phyloP scores from a whole-genome alignment of 2,888 invertebrate genomes.

The Ctenicera cuprea region DNA sequence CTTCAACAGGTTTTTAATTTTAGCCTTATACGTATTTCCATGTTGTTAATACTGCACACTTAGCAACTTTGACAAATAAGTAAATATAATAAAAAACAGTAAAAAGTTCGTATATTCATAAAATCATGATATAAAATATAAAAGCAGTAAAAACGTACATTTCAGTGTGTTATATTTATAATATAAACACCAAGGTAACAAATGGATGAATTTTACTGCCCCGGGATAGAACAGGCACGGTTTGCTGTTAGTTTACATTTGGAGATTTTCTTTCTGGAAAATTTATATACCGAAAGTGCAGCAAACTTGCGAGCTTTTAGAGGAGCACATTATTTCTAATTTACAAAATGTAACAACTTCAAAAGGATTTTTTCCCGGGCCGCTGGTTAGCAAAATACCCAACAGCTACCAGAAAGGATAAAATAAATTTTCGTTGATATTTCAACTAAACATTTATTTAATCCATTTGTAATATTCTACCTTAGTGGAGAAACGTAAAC shows the following conservation, averaged over 20 bases:
- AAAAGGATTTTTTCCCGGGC: conserved; percentile 1
- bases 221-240: background rate
- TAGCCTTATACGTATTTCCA: too few relatives aligned
- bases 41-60: too few relatives aligned
- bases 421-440: background rate
- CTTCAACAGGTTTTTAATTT: too few relatives aligned
- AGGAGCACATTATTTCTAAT: conserved; percentile 25
- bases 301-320: conserved; percentile 6
- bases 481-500: too few relatives aligned
- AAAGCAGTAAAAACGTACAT: background rate
- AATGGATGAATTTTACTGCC: background rate
- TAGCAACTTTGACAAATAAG: too few relatives aligned
- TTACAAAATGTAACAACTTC: conserved; percentile 13
- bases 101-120: background rate
- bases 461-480: too few relatives aligned
- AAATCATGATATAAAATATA: too few relatives aligned
- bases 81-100: too few relatives aligned
- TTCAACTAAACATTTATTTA: too few relatives aligned
- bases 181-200: background rate
- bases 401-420: background rate
- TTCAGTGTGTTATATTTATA: background rate
- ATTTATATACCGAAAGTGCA: conserved; percentile 18
- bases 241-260: background rate
- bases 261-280: background rate
- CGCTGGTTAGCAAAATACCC: background rate